Conservation (phyloP, 2,888 invertebrate genomes). For the Lycaena phlaeas region DNA sequence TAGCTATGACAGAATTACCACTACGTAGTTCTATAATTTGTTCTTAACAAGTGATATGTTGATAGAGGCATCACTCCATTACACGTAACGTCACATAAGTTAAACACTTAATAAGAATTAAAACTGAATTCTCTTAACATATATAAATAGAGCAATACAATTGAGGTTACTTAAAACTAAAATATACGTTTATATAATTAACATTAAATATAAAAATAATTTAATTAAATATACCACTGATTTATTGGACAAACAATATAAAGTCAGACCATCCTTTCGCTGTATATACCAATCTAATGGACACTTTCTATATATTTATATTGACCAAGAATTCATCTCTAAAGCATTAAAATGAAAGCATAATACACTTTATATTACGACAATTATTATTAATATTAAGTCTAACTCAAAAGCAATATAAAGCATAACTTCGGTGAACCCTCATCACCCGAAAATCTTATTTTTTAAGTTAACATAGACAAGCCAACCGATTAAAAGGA, state of each 20-base stretch:
- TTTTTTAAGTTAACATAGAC: constrained; percentile 9
- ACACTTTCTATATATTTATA: background rate
- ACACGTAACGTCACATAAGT: constrained; percentile 42
- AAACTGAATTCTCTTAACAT: constrained; percentile 37
- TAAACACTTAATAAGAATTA: constrained; percentile 23
- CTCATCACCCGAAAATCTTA: background rate
- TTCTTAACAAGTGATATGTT: constrained; percentile 73
- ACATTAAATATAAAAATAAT: constrained; percentile 52
- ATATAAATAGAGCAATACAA: constrained; percentile 54
- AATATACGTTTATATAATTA: constrained; percentile 36
- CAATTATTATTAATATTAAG: background rate
- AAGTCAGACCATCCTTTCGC: constrained; percentile 15
- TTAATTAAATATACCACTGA: constrained; percentile 45
- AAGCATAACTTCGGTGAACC: constrained; percentile 2
- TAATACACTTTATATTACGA: background rate
- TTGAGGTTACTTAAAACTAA: constrained; percentile 64
- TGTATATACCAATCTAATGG: constrained; percentile 10
- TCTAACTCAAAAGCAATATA: constrained; percentile 7
- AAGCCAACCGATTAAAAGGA: constrained; percentile 17
- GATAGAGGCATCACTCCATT: constrained; percentile 64
- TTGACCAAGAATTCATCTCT: background rate
- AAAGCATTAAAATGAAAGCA: constrained; percentile 1
- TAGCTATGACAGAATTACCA: constrained; percentile 56
- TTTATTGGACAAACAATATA: constrained; percentile 38
- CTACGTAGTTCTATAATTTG: constrained; percentile 62